Percentiles rank a stretch among this genome's conserved stretches.
phyloP scores from a whole-genome alignment of 2,113 vertebrate genomes.

The Hippocampus mohnikei region DNA sequence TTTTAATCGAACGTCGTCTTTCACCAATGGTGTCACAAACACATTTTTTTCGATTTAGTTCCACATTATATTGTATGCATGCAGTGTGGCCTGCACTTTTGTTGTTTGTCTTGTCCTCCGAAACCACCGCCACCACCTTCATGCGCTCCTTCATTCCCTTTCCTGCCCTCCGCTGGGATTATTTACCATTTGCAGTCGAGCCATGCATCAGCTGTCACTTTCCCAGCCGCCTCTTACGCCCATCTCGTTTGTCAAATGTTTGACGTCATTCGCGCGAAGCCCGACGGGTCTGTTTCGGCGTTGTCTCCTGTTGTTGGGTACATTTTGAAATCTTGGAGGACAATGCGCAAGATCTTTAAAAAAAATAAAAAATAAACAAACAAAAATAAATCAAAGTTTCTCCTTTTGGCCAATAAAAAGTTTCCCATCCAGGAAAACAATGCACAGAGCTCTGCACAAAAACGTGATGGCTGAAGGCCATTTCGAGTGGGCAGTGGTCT shows the following conservation, averaged over 20 bases:
- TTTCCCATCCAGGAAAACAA: neutral
- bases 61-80: neutral
- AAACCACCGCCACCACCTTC: conserved; percentile 2
- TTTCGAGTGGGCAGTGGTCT: neutral
- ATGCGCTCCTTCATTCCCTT: conserved; percentile 2
- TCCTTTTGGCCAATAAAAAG: conserved; percentile 29
- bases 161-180: conserved; percentile 37
- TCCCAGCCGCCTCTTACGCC: conserved; percentile 15
- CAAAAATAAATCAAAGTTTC: neutral
- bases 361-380: conserved; percentile 19
- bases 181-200: conserved; percentile 42
- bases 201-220: conserved; percentile 37
- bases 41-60: too few species aligned
- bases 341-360: neutral
- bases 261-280: conserved; percentile 41
- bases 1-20: too few species aligned
- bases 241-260: conserved; percentile 38
- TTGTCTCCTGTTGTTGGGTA: conserved; percentile 21
- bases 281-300: conserved; percentile 7
- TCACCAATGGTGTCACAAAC: too few species aligned
- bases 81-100: conserved; percentile 28
- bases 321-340: conserved; percentile 13
- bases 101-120: conserved; percentile 23
- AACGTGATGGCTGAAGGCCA: neutral
- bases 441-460: neutral